A percentile compares a stretch with the other conserved stretches of the same genome.
phyloP scores from a whole-genome alignment of 23 tunicate genomes.

The Diplosoma virens region DNA sequence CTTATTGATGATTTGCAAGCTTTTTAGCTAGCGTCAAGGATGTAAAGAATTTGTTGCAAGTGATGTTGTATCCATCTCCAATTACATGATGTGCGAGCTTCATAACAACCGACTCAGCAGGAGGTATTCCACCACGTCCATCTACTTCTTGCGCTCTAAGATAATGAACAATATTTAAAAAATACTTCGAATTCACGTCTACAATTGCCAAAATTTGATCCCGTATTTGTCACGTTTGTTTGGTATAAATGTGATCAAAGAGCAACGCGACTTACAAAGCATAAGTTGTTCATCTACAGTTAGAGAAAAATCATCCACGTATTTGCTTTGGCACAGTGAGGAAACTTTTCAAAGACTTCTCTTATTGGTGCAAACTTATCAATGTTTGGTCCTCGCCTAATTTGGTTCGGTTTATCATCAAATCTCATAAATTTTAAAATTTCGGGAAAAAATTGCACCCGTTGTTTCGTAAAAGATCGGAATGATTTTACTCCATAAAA shows the following conservation, averaged over 20 bases:
- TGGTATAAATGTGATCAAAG: slow-evolving; percentile 1
- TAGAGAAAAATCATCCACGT: slow-evolving; percentile 2
- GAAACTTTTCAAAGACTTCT: slow-evolving; percentile 1
- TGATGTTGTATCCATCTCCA: slow-evolving; percentile 13
- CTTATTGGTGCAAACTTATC: slow-evolving; percentile 20
- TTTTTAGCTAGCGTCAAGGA: background rate
- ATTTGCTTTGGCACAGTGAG: slow-evolving; percentile 13
- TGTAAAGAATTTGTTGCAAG: slow-evolving; percentile 4
- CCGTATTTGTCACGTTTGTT: background rate
- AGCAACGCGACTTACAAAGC: slow-evolving; percentile 5
- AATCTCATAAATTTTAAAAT: slow-evolving; percentile 10
- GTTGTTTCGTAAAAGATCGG: slow-evolving; percentile 5
- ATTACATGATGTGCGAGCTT: background rate
- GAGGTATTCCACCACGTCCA: background rate
- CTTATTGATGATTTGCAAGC: background rate
- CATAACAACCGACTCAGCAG: slow-evolving; percentile 5
- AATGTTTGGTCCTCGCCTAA: background rate
- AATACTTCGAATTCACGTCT: slow-evolving; percentile 1
- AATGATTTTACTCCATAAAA: background rate
- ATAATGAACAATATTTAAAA: background rate
- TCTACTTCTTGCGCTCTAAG: slow-evolving; percentile 3
- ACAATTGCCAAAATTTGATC: slow-evolving; percentile 3
- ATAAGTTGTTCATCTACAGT: slow-evolving; percentile 15
- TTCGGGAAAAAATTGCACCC: background rate
- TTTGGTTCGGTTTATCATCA: slow-evolving; percentile 12